phyloP scores from a whole-genome alignment of 1,140 invertebrate species.

The Diachasma alloeum region DNA sequence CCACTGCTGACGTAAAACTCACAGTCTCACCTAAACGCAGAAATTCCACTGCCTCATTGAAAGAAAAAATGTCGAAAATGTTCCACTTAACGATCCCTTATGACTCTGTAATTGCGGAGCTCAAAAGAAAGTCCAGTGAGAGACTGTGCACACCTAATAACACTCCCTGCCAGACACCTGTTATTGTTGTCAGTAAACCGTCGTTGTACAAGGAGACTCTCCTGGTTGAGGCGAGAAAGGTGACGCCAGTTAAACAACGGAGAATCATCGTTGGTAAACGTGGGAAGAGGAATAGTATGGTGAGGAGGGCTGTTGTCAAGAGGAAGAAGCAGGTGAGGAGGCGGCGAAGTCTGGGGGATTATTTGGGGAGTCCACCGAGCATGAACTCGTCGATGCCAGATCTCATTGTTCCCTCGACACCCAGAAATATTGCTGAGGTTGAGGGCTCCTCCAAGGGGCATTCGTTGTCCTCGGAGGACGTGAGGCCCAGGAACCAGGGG shows the following conservation, averaged over 20 bases:
- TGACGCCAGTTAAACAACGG: constrained; percentile 36
- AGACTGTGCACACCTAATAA: neutral
- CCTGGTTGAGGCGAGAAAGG: constrained; percentile 24
- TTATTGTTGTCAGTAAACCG: neutral
- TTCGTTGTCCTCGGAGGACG: constrained; percentile 20
- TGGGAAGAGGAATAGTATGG: constrained; percentile 39
- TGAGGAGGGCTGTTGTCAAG: constrained; percentile 32
- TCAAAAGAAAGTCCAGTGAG: neutral
- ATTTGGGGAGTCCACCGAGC: constrained; percentile 32
- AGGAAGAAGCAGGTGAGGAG: neutral
- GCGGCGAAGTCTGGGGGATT: neutral
- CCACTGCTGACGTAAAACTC: neutral
- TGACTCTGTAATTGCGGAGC: constrained; percentile 20
- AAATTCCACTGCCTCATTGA: neutral
- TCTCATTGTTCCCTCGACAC: neutral
- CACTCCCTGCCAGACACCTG: neutral
- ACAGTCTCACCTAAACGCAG: neutral
- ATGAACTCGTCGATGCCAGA: constrained; percentile 34
- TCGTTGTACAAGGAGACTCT: constrained; percentile 17
- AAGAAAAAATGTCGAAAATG: constrained; percentile 2
- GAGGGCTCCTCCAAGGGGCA: too few relatives aligned
- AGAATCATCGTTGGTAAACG: constrained; percentile 38
- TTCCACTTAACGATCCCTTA: neutral
- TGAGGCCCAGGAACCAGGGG: neutral
- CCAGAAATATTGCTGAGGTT: neutral